Conservation (phyloP, 2,797 vertebrate genomes). For the Anguilla pacifica region DNA sequence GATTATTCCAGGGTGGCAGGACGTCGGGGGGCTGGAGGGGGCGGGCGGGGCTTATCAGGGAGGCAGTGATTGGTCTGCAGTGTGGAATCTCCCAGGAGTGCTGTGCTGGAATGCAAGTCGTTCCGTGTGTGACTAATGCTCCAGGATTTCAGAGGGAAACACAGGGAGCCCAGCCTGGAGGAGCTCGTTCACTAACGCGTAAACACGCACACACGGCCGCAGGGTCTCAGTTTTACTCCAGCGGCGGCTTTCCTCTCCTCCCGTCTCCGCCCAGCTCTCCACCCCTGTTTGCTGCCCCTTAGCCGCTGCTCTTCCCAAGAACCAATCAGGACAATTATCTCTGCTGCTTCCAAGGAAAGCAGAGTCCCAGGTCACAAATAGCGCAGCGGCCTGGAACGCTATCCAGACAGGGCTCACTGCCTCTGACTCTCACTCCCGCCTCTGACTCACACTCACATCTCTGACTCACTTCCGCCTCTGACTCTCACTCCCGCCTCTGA, state of each 20-base stretch:
- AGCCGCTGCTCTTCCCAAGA: background rate
- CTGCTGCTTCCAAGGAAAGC: background rate
- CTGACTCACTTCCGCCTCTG: background rate
- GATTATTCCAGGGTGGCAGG: constrained; percentile 4
- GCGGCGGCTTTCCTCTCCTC: background rate
- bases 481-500: background rate
- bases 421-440: background rate
- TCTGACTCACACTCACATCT: background rate
- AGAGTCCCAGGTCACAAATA: background rate
- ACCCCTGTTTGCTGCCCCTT: background rate
- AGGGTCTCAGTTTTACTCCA: background rate
- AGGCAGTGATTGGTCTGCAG: background rate
- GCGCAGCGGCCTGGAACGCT: background rate
- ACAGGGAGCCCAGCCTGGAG: background rate
- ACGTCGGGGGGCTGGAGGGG: background rate
- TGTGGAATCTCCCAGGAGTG: background rate
- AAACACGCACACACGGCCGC: too few species aligned
- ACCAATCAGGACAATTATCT: background rate
- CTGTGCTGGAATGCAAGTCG: background rate
- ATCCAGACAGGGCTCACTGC: background rate
- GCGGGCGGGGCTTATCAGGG: background rate
- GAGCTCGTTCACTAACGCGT: background rate
- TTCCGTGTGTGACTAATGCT: background rate
- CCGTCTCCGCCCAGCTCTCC: too few species aligned
- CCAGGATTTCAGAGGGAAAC: background rate